Conservation (phyloP, 2,888 invertebrate genomes). For the Andrena praecox region DNA sequence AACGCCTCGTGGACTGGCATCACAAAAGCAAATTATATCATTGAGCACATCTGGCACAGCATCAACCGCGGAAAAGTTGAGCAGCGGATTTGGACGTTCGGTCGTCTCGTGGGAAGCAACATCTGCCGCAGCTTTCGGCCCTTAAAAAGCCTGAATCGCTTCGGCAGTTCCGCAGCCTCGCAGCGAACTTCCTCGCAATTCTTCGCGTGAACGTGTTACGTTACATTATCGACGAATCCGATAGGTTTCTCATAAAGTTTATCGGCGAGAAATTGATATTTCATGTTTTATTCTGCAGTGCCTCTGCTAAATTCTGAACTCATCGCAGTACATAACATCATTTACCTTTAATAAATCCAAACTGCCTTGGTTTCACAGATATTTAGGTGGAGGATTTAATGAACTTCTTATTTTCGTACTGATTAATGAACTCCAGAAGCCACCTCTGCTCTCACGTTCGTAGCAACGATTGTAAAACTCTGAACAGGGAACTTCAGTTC, state of each 20-base stretch:
- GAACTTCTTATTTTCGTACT: too few species aligned
- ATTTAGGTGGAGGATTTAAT: too few species aligned
- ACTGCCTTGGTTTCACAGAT: too few species aligned
- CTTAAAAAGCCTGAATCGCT: slow-evolving; percentile 67
- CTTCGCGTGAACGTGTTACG: slow-evolving; percentile 40
- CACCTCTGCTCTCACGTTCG: too few species aligned
- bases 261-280: neutral
- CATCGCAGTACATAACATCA: too few species aligned
- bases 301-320: too few species aligned
- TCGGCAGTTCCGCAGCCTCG: slow-evolving; percentile 38
- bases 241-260: slow-evolving; percentile 8
- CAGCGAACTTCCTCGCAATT: slow-evolving; percentile 55
- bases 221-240: slow-evolving; percentile 6
- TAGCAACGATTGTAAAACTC: too few species aligned
- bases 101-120: slow-evolving; percentile 64
- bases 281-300: too few species aligned
- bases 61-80: slow-evolving; percentile 70
- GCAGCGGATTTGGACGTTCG: slow-evolving; percentile 58
- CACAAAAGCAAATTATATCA: slow-evolving; percentile 63
- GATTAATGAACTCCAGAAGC: too few species aligned
- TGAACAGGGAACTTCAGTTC: neutral
- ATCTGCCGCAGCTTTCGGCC: slow-evolving; percentile 60
- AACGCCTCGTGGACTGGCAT: slow-evolving; percentile 31
- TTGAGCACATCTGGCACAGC: slow-evolving; percentile 66
- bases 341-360: too few species aligned